Evolutionary conservation across 2,888 invertebrate genomes (phyloP).

Genomic region (Theodoxus fluviatilis): DNA sequence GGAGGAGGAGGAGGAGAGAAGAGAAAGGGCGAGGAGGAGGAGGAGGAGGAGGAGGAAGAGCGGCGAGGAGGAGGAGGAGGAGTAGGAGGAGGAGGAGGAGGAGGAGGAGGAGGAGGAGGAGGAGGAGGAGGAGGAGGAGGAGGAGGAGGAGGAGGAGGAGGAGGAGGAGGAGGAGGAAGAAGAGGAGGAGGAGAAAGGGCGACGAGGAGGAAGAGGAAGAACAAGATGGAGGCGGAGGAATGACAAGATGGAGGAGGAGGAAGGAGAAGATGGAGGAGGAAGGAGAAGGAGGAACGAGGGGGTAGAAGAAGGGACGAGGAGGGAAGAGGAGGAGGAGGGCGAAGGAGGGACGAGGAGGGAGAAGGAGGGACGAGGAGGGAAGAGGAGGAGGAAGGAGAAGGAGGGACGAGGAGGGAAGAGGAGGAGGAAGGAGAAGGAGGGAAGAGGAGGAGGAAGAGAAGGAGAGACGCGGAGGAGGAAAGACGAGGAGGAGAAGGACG

Average conservation of each 20-base stretch:
- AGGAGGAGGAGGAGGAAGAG: not conserved
- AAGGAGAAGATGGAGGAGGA: not conserved
- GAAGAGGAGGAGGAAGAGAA: slow-evolving; percentile 1
- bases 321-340: slow-evolving; percentile 16
- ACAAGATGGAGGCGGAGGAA: not conserved
- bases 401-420: not conserved
- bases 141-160: too few relatives aligned
- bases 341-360: not conserved
- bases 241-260: not conserved
- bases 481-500: not conserved
- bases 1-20: not conserved
- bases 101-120: not conserved
- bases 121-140: too few relatives aligned
- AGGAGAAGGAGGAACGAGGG: not conserved
- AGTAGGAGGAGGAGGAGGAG: not conserved
- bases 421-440: slow-evolving; percentile 1
- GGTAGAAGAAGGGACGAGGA: not conserved
- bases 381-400: not conserved
- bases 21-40: slow-evolving; percentile 10
- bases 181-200: not conserved
- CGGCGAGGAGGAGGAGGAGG: not conserved
- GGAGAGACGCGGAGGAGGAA: not conserved
- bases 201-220: not conserved
- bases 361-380: not conserved
- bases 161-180: not conserved